Percentiles rank a stretch among this genome's conserved stretches.
Conservation (phyloP, 1,140 invertebrate genomes). For the Ericerus pela region DNA sequence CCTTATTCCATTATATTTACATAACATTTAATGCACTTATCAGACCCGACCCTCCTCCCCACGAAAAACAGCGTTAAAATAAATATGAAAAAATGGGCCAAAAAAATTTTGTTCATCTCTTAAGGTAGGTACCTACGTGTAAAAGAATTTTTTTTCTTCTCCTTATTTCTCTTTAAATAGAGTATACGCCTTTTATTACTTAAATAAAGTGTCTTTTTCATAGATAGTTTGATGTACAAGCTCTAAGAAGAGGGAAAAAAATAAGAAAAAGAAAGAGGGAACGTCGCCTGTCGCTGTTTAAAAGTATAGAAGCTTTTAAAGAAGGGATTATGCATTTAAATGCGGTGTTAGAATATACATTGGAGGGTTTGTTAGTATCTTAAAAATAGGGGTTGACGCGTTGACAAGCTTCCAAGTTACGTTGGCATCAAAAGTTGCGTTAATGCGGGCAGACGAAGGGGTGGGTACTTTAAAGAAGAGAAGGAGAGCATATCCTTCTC, state of each 20-base stretch:
- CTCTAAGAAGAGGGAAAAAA: too few species aligned
- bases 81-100: too few species aligned
- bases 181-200: not conserved
- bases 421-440: conserved; percentile 7
- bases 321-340: conserved; percentile 11
- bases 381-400: conserved; percentile 8
- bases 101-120: too few species aligned
- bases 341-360: conserved; percentile 10
- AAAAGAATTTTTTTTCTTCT: too few species aligned
- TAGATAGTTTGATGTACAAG: conserved; percentile 11
- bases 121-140: too few species aligned
- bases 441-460: not conserved
- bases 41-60: too few species aligned
- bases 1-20: too few species aligned
- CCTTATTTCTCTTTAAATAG: too few species aligned
- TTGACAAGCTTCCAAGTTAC: conserved; percentile 10
- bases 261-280: too few species aligned
- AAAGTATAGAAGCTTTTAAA: conserved; percentile 10
- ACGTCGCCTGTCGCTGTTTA: not conserved
- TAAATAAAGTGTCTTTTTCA: conserved; percentile 9
- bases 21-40: too few species aligned
- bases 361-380: conserved; percentile 10
- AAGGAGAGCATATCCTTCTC: conserved; percentile 6
- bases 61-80: too few species aligned
- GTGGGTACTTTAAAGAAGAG: conserved; percentile 1